These are phyloP conservation scores for Eremophila alpestris DNA, from an alignment of 2,797 vertebrate genomes.

Conservation along the genomic window DNA sequence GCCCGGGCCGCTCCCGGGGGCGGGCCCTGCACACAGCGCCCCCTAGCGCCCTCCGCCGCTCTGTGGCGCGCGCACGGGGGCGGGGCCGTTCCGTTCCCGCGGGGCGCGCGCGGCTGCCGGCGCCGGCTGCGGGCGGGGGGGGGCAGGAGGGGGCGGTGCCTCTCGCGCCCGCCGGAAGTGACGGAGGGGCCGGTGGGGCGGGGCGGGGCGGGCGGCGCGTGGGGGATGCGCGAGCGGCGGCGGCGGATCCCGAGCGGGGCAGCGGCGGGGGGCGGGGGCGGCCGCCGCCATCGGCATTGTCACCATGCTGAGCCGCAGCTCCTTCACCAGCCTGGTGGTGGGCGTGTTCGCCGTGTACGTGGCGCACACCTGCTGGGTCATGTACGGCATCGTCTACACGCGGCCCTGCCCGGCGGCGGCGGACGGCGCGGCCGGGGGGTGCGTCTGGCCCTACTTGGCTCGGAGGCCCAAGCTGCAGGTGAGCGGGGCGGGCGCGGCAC, in stretches of 20 bases:
- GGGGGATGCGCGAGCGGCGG: not conserved
- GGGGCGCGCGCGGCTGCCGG: not conserved
- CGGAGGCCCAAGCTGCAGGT: conserved; percentile 89
- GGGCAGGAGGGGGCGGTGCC: not conserved
- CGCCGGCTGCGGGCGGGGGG: not conserved
- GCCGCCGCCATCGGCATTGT: not conserved
- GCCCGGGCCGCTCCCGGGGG: no score
- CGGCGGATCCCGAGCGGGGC: not conserved
- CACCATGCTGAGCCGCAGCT: conserved; percentile 78
- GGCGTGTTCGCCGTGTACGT: conserved; percentile 92
- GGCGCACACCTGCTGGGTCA: conserved; percentile 93
- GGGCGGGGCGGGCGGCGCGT: not conserved
- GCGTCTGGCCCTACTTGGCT: conserved; percentile 88
- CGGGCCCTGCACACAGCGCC: not conserved
- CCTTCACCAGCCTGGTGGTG: conserved; percentile 86
- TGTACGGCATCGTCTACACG: conserved; percentile 92
- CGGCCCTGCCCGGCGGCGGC: conserved; percentile 82
- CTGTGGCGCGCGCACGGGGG: not conserved
- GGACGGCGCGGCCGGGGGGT: conserved; percentile 69
- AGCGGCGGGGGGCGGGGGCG: not conserved
- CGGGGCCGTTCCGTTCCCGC: no score
- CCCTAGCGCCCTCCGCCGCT: not conserved
- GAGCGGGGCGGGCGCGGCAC: not conserved
- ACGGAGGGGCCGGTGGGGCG: not conserved
- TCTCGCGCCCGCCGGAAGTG: not conserved